A percentile compares a stretch with the other conserved stretches of the same genome.
Evolutionary conservation across 2,888 invertebrate species (phyloP).

Genomic region (Ectropis crepuscularia): DNA sequence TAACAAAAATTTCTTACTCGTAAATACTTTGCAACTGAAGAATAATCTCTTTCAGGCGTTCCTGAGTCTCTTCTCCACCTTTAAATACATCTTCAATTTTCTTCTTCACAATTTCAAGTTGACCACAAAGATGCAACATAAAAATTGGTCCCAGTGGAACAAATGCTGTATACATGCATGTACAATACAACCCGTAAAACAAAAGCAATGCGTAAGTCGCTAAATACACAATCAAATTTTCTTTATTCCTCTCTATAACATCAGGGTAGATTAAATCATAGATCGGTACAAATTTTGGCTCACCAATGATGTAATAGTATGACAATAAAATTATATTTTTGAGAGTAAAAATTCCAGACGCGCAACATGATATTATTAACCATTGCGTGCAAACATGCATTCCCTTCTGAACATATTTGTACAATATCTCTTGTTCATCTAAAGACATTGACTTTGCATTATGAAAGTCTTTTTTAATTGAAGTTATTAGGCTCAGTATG

Average conservation of each 20-base stretch:
- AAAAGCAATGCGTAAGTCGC: slow-evolving; percentile 28
- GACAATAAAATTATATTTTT: slow-evolving; percentile 43
- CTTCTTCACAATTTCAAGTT: slow-evolving; percentile 53
- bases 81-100: slow-evolving; percentile 49
- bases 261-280: slow-evolving; percentile 51
- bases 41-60: slow-evolving; percentile 48
- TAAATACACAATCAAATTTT: slow-evolving; percentile 41
- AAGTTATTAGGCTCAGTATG: slow-evolving; percentile 45
- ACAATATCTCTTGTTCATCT: slow-evolving; percentile 46
- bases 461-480: slow-evolving; percentile 53
- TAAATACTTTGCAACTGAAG: slow-evolving; percentile 50
- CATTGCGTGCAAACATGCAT: slow-evolving; percentile 50
- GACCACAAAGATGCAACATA: slow-evolving; percentile 62
- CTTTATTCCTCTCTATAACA: slow-evolving; percentile 46
- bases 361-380: slow-evolving; percentile 28
- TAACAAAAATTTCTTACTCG: slow-evolving; percentile 37
- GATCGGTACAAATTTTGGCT: slow-evolving; percentile 45
- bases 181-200: slow-evolving; percentile 39
- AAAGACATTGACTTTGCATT: slow-evolving; percentile 30
- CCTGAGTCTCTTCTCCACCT: slow-evolving; percentile 37
- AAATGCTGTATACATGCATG: slow-evolving; percentile 50
- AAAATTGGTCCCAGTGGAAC: slow-evolving; percentile 62
- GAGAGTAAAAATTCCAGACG: slow-evolving; percentile 31
- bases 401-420: slow-evolving; percentile 46
- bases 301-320: slow-evolving; percentile 43